Evolutionary conservation across 2,888 invertebrate species (phyloP), one percentile per base, ranked within the genome.

Genomic region (Heteromyza rotundicornis): DNA sequence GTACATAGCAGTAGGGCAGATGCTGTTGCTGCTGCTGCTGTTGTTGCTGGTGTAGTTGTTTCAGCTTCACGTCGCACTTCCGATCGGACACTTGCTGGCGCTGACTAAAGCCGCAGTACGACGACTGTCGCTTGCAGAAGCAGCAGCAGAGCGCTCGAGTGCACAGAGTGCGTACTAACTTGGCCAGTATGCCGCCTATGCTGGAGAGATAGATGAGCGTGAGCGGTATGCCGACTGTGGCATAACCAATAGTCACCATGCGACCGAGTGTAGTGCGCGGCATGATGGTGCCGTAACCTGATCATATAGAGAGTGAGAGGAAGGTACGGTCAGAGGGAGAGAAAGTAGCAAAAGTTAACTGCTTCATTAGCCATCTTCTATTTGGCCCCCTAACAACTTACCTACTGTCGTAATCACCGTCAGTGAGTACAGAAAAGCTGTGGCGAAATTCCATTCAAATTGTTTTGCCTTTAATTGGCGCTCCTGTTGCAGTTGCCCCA

Each of bases 381-480:
- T 32, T 32, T 32, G 5, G 12, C 12, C 12, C 12, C 5, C 32
- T 32, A 32, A 32, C 12, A 32, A 85, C 89, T 89, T 79, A 92
- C 92, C 92, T 77, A 92, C 91, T 55, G 92, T 95, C 20, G 95
- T 95, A 70, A 96, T 87, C 64, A 96, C 94, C 12, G 95, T 95
- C 68, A 96, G 86, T 8, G 95, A 95, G 84, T 95, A 96, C 70
- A 96, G 89, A 84, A 96, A 95, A 51, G 95, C 93, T 71, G 90
- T 88, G 51, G 92, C 91, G 80, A 92, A 89, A 78, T 90, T 92
- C 92, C 92, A 93, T 79, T 92, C 91, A 24, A 64, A 66, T 55
- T 62, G 56, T 40, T 36, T 40, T 19, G 27, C 19, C 19, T 17
- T 52, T 17, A n/a, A 22, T n/a, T 52, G n/a, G 44, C 57, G 49